Evolutionary conservation across 2,888 invertebrate genomes (phyloP), one percentile per base, ranked within the genome.

Genomic region (Drosophila sordidula): DNA sequence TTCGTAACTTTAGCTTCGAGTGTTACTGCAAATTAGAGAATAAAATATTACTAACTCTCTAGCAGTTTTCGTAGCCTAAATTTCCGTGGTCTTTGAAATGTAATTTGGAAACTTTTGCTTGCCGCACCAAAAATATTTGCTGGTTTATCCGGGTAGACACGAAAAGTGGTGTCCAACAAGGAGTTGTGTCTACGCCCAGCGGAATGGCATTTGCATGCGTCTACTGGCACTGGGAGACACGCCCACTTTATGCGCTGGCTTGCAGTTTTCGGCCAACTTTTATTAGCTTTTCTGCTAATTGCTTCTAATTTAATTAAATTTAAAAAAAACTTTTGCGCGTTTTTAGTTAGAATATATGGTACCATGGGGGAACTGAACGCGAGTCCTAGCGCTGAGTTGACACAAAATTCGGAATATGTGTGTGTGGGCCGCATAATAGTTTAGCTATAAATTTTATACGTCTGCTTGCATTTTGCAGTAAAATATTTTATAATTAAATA

Each of bases 231-330:
- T 29, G 29, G 29, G 9, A 1, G 34, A 36, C 47, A 67, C 64
- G 56, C 51, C 71, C 68, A 59, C 54, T 72, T 68, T 72, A 63
- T 76, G 64, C 58, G 42, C 59, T 44, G 58, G 71, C 68, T 75
- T 74, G 80, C 77, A 74, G 70, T 84, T 83, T 78, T 77, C 49
- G 46, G 77, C 51, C 41, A 87, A 88, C 84, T 88, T 88, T 88
- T 86, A 87, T 87, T 86, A 87, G 86, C 88, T 88, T 84, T 84
- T 66, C 67, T 65, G 50, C 87, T 87, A 88, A 88, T 87, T 89
- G 88, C 89, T 75, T 85, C 85, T 88, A 80, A 88, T 87, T 89
- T 87, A 87, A 87, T 87, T 87, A 88, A 88, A 87, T 83, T 29
- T 79, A 77, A 77, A 76, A 76, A 68, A 82, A 86, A 88, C 70